Conservation (phyloP, 2,797 vertebrate genomes). For the Falco rusticolus region DNA sequence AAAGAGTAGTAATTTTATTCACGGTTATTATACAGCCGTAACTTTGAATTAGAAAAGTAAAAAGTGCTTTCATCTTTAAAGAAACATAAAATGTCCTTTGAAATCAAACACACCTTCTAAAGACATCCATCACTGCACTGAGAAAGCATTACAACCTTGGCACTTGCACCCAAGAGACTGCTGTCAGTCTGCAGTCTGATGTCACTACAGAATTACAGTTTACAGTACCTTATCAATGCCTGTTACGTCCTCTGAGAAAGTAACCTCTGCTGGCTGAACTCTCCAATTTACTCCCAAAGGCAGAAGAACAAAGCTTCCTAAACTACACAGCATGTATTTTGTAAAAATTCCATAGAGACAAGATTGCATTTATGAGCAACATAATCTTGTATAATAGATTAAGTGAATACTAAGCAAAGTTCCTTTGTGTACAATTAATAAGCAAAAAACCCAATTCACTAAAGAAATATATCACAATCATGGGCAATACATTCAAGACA, state of each 20-base stretch:
- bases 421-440: slow-evolving; percentile 14
- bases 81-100: slow-evolving; percentile 60
- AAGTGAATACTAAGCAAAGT: slow-evolving; percentile 31
- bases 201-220: slow-evolving; percentile 66
- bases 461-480: background rate
- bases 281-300: slow-evolving; percentile 62
- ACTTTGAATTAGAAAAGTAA: slow-evolving; percentile 27
- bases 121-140: slow-evolving; percentile 64
- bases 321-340: background rate
- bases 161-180: slow-evolving; percentile 63
- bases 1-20: slow-evolving; percentile 11
- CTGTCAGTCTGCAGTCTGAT: slow-evolving; percentile 62
- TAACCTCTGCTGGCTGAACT: slow-evolving; percentile 52
- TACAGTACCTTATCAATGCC: slow-evolving; percentile 30
- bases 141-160: slow-evolving; percentile 69
- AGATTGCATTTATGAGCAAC: slow-evolving; percentile 13
- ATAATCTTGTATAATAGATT: slow-evolving; percentile 12
- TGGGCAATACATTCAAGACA: background rate
- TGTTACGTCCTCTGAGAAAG: slow-evolving; percentile 55
- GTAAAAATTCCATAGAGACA: background rate
- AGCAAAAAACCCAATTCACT: background rate
- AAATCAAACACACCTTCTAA: slow-evolving; percentile 69
- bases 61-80: slow-evolving; percentile 55
- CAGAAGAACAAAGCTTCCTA: slow-evolving; percentile 59
- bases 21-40: slow-evolving; percentile 13